These are phyloP conservation scores for Myzus persicae DNA, from an alignment of 1,140 invertebrate genomes.

Conservation along the genomic window DNA sequence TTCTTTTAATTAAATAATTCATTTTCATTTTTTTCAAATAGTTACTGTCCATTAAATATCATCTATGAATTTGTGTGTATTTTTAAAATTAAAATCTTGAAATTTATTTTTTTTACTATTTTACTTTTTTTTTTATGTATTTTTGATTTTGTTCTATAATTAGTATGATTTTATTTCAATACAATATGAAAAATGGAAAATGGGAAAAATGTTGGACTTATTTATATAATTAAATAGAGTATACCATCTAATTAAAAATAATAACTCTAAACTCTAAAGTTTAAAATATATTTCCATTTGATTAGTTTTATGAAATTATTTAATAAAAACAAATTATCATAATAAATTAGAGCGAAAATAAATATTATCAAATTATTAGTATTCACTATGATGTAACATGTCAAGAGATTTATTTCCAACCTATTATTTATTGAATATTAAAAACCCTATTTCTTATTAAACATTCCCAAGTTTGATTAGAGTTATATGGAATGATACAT, in stretches of 20 bases:
- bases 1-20: background rate
- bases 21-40: background rate
- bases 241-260: background rate
- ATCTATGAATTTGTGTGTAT: background rate
- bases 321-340: background rate
- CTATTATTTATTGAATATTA: background rate
- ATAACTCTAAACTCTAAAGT: background rate
- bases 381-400: background rate
- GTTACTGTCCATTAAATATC: background rate
- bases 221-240: conserved; percentile 1
- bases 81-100: background rate
- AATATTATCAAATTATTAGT: background rate
- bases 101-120: background rate
- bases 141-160: conserved; percentile 13
- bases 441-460: background rate
- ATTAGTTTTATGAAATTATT: background rate
- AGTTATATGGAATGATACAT: background rate
- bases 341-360: conserved; percentile 15
- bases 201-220: background rate
- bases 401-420: background rate
- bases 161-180: background rate
- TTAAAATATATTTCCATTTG: background rate
- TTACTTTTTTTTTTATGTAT: background rate
- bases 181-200: background rate
- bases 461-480: conserved; percentile 26